These are phyloP conservation scores for Glareola pratincola DNA, from an alignment of 2,113 vertebrate genomes.

Conservation along the genomic window DNA sequence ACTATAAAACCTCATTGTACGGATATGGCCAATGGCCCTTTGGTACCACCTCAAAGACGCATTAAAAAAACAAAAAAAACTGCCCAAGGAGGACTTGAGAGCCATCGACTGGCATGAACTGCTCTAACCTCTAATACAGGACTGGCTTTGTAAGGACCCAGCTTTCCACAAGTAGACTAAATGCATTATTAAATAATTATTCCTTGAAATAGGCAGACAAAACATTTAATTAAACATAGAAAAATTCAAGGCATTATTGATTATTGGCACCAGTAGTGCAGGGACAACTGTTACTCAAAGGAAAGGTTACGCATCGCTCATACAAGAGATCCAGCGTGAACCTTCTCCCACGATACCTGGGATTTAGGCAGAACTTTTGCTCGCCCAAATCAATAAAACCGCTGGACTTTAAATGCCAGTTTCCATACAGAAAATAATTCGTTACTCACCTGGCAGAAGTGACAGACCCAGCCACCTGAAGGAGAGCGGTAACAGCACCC, in stretches of 20 bases:
- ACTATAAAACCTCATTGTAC: neutral
- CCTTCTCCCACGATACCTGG: neutral
- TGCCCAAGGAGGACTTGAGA: neutral
- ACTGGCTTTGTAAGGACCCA: neutral
- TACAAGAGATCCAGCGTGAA: neutral
- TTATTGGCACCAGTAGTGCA: conserved; percentile 17
- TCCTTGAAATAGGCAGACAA: conserved; percentile 31
- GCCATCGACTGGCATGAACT: neutral
- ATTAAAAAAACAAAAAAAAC: neutral
- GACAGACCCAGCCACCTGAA: neutral
- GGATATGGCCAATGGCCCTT: neutral
- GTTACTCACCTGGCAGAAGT: neutral
- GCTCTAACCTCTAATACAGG: neutral
- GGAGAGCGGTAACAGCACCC: neutral
- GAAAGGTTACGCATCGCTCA: neutral
- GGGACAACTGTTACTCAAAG: neutral
- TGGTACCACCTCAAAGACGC: neutral
- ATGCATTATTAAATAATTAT: neutral
- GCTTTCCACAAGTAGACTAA: neutral
- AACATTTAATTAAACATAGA: neutral
- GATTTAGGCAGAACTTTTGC: neutral
- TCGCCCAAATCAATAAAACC: neutral
- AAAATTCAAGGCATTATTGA: conserved; percentile 37
- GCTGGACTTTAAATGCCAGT: neutral
- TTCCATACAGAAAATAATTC: neutral